Base-by-base conservation (phyloP, 1,140 invertebrate species). In the Drosophila lacertosa region DNA sequence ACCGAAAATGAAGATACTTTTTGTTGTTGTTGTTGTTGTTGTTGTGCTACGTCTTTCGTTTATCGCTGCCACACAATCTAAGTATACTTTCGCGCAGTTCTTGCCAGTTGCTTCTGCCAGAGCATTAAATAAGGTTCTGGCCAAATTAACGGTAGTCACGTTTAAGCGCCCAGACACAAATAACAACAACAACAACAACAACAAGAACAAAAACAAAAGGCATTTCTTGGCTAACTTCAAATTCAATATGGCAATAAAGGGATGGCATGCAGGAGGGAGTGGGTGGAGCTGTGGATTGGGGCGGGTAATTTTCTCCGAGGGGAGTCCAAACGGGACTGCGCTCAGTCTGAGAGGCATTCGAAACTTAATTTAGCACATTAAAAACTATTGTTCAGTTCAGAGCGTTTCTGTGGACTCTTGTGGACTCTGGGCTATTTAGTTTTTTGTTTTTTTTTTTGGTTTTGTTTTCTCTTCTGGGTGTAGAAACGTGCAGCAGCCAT, bases 131-230 rank as follows among this genome's bases (percentile, higher is more conserved):
- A 70, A 70, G 67, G 62, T 60, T 69, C 79, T 82, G 72, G 59
- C 74, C 72, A 84, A 83, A 83, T 83, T 83, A 83, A 83, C 83
- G 80, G 83, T 83, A 83, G 80, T 83, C 80, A 83, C 80, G 80
- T 70, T 64, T 70, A 70, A 79, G 79, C 66, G 65, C 22, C 59
- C 58, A 69, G 67, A 65, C 67, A 57, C 60, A 70, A 32, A 50
- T 60, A 70, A 54, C 59, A 55, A 54, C 65, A 68, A 33, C 22
- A 29, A 45, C 10, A 20, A 47, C 40, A 53, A n/a, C 42, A 35
- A 33, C 60, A 55, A 44, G 39, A 40, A 10, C 22, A 47, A 39
- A 57, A 42, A 74, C 68, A 75, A 75, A 62, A 75, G 68, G n/a
- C 42, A 63, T 48, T 62, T 48, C 82, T 74, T 83, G 81, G 70